Evolutionary conservation across 1,140 invertebrate species (phyloP), one percentile per base, ranked within the genome.

Genomic region (Solenopsis invicta): DNA sequence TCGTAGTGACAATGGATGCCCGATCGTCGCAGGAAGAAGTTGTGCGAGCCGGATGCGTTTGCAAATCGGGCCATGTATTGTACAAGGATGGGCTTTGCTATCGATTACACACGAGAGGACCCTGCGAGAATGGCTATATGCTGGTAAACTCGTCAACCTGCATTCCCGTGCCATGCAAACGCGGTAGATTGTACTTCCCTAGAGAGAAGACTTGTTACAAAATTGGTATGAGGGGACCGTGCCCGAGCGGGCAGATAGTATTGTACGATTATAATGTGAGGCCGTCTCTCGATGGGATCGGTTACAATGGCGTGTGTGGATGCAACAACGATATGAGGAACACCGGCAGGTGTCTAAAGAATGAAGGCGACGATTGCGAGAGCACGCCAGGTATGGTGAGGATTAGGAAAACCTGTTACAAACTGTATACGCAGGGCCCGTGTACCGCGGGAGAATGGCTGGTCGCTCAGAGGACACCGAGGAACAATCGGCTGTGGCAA

Each of bases 241-340:
- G 98, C 90, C 95, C 96, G 0, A 91, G 93, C 9, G 97, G 97
- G 1, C 96, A 97, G 90, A 96, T 98, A 6, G 97, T 98, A 1
- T 96, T 97, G 0, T 98, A 97, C 91, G 97, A 98, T 94, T 97
- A 98, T 88, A 97, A 96, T 1, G 96, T 97, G 0, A 94, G 97
- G 18, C 97, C 97, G 0, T 97, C 97, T 0, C 88, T 98, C 0
- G 97, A 98, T 88, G 98, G 97, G 0, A 96, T 98, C 24, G 97
- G 97, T n/a, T 98, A 98, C 91, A 97, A 97, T 78, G 98, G 97
- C 0, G 96, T 97, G 5, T 98, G 98, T 87, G 97, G 96, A 4
- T 98, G 97, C 89, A 96, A 96, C 0, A 96, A 93, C 3, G 91
- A 93, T 0, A 71, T 96, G 6, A 94, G 91, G 56, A 86, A 87